Conservation (phyloP, 1,140 invertebrate genomes). For the Samia ricini region DNA sequence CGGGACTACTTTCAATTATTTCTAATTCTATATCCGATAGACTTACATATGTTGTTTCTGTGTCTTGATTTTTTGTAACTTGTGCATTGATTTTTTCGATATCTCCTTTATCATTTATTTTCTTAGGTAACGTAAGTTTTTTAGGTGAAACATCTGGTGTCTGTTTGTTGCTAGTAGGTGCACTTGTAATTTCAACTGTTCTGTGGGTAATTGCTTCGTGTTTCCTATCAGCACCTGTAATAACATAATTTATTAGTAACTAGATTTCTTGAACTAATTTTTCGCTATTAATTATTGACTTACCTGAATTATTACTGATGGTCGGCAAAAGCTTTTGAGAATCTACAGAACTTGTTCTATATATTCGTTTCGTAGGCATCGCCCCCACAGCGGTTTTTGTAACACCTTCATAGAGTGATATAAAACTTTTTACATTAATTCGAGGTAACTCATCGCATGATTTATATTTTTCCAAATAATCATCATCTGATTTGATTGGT, state of each 20-base stretch:
- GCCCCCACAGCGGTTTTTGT: constrained; percentile 40
- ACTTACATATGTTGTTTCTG: constrained; percentile 45
- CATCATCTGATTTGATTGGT: constrained; percentile 27
- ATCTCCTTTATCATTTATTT: constrained; percentile 22
- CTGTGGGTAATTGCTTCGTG: background rate
- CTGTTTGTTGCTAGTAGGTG: constrained; percentile 5
- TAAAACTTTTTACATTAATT: constrained; percentile 64
- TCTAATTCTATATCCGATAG: constrained; percentile 69
- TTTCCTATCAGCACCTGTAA: constrained; percentile 27
- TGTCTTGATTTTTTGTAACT: constrained; percentile 31
- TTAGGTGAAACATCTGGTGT: constrained; percentile 19
- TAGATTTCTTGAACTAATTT: background rate
- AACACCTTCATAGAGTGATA: constrained; percentile 62
- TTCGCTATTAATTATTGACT: constrained; percentile 4
- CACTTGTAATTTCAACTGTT: constrained; percentile 5
- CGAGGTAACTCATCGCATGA: constrained; percentile 68
- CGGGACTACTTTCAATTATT: constrained; percentile 54
- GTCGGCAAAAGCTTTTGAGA: constrained; percentile 26
- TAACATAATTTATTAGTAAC: constrained; percentile 7
- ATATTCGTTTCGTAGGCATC: constrained; percentile 25
- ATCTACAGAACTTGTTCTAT: constrained; percentile 27
- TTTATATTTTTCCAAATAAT: constrained; percentile 60
- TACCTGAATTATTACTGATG: constrained; percentile 46
- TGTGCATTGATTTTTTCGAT: constrained; percentile 35
- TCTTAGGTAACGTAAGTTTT: constrained; percentile 18